These are phyloP conservation scores for Heteromormyrus szaboi DNA, from an alignment of 2,797 vertebrate species.

Conservation along the genomic window DNA sequence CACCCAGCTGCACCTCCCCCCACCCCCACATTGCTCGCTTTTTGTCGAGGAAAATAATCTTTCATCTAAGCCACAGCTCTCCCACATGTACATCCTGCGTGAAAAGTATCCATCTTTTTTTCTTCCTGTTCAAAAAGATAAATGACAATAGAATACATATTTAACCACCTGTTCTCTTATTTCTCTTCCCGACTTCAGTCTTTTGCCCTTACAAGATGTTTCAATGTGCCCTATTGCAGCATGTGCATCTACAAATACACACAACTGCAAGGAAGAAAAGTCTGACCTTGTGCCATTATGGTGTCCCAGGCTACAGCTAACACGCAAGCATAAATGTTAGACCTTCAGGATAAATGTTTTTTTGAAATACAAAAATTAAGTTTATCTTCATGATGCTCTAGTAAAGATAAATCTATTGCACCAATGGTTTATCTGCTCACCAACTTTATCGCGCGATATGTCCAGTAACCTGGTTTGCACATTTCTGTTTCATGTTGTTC, in stretches of 20 bases:
- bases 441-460: not conserved
- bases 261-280: not conserved
- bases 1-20: conserved; percentile 43
- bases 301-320: not conserved
- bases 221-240: not conserved
- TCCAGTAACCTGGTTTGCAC: not conserved
- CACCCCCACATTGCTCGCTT: conserved; percentile 29
- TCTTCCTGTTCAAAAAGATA: conserved; percentile 13
- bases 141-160: not conserved
- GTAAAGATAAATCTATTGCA: not conserved
- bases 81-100: conserved; percentile 53
- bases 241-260: not conserved
- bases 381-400: not conserved
- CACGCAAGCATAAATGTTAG: not conserved
- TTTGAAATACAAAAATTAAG: not conserved
- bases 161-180: conserved; percentile 16
- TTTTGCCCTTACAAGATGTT: not conserved
- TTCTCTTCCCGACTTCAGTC: not conserved
- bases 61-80: conserved; percentile 65
- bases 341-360: not conserved
- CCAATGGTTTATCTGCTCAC: not conserved
- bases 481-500: not conserved
- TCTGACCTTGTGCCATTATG: not conserved
- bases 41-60: conserved; percentile 60
- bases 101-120: conserved; percentile 48